Conservation (phyloP, 2,113 vertebrate genomes). For the Poeciliopsis prolifica region DNA sequence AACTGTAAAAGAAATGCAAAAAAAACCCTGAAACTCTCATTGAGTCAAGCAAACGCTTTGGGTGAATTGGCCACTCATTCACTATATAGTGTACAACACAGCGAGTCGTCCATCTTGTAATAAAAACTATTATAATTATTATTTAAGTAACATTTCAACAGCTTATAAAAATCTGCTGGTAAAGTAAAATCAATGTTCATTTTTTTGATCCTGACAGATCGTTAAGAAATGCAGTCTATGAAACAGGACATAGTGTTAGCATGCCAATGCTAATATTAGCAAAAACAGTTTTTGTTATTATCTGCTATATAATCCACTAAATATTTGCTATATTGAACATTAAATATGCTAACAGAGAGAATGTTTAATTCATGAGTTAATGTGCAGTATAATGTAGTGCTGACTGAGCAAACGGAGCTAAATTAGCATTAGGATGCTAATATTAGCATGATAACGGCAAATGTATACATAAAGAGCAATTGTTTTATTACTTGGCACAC, state of each 20-base stretch:
- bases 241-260: not conserved
- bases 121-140: not conserved
- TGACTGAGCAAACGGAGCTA: not conserved
- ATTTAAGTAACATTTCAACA: not conserved
- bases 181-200: not conserved
- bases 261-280: not conserved
- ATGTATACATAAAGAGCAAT: too few species aligned
- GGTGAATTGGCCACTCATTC: not conserved
- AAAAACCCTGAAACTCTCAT: constrained; percentile 55
- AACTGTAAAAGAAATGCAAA: constrained; percentile 45
- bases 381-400: not conserved
- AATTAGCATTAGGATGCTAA: not conserved
- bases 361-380: too few species aligned
- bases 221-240: not conserved
- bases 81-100: not conserved
- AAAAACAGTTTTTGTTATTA: not conserved
- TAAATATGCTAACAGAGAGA: too few species aligned
- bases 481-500: too few species aligned
- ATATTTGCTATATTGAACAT: too few species aligned
- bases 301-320: too few species aligned
- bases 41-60: constrained; percentile 12
- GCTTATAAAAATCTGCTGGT: not conserved
- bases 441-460: not conserved
- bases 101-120: not conserved
- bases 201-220: not conserved